These are phyloP conservation scores for Camarhynchus parvulus DNA, from an alignment of 2,113 vertebrate genomes.

Conservation along the genomic window DNA sequence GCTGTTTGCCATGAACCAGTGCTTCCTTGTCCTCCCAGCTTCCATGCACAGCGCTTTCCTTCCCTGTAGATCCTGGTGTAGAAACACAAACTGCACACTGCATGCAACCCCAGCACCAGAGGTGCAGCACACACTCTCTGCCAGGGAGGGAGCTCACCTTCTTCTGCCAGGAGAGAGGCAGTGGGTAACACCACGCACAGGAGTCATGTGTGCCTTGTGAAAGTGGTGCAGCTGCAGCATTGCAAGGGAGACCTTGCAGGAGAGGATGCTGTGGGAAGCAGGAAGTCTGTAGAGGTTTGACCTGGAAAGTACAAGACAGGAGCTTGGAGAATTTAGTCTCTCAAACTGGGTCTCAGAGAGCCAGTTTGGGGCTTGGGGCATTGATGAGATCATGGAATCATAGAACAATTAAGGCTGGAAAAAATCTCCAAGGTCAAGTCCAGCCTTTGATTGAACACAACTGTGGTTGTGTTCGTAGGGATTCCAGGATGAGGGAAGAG, in stretches of 20 bases:
- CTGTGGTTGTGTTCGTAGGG: too few species aligned
- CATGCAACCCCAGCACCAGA: neutral
- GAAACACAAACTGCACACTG: neutral
- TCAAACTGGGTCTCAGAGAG: neutral
- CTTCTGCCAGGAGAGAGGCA: neutral
- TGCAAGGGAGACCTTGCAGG: neutral
- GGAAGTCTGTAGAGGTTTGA: neutral
- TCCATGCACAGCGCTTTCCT: neutral
- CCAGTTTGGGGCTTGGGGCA: accelerated
- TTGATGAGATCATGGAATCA: neutral
- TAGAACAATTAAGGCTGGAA: neutral
- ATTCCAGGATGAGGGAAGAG: too few species aligned
- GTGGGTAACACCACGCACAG: accelerated
- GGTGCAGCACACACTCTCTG: neutral
- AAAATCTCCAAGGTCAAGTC: neutral
- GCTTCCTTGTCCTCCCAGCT: neutral
- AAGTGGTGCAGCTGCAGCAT: neutral
- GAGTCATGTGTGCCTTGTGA: neutral
- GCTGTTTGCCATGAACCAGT: neutral
- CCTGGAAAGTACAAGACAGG: neutral
- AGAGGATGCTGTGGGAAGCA: neutral
- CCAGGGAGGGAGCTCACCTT: neutral
- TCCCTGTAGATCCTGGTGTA: neutral
- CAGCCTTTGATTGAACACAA: accelerated
- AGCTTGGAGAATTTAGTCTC: neutral